Percentiles rank a stretch among this genome's conserved stretches.
phyloP scores from a whole-genome alignment of 1,140 invertebrate species.

The Leptopilina boulardi region DNA sequence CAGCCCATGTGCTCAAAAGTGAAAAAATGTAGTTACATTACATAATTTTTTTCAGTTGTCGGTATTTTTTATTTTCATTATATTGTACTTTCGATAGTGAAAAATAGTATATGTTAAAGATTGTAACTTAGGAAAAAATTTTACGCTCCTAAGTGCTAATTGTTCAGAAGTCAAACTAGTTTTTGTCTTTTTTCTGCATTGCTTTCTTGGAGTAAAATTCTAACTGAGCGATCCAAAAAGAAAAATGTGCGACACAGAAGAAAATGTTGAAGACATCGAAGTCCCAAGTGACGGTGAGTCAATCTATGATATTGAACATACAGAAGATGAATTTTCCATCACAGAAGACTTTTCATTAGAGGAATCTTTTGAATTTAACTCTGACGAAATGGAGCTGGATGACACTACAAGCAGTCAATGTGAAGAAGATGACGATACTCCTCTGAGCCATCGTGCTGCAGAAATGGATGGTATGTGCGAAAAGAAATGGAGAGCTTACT shows the following conservation, averaged over 20 bases:
- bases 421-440: conserved; percentile 18
- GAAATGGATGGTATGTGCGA: conserved; percentile 34
- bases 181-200: too few species aligned
- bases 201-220: too few species aligned
- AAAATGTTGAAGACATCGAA: not conserved
- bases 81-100: too few species aligned
- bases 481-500: not conserved
- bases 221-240: not conserved
- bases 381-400: not conserved
- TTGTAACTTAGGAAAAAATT: too few species aligned
- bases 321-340: not conserved
- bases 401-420: not conserved
- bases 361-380: not conserved
- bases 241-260: not conserved
- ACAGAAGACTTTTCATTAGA: not conserved
- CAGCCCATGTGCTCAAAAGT: too few species aligned
- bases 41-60: too few species aligned
- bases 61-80: too few species aligned
- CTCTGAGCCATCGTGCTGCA: not conserved
- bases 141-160: too few species aligned
- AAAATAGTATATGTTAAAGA: too few species aligned
- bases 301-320: not conserved
- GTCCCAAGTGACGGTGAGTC: not conserved
- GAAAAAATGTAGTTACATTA: too few species aligned
- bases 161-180: too few species aligned